Percentiles rank a stretch among this genome's conserved stretches.
phyloP scores from a whole-genome alignment of 2,113 vertebrate species.

The rabbit (Oryctolagus cuniculus) region DNA sequence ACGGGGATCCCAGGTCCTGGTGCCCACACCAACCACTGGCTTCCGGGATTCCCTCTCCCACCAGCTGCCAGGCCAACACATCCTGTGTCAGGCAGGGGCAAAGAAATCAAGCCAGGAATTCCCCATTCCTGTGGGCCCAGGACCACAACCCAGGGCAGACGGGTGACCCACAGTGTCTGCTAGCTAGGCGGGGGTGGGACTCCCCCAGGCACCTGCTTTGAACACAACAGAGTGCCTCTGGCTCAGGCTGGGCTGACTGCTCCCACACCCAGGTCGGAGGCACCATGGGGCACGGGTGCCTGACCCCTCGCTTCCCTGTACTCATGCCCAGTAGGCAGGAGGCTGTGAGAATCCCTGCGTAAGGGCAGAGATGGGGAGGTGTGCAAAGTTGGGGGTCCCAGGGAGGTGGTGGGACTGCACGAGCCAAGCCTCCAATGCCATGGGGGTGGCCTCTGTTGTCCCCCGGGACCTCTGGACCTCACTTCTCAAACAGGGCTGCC shows the following conservation, averaged over 20 bases:
- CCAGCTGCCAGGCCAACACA: not conserved
- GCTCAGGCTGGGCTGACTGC: not conserved
- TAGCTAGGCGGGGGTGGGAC: too few relatives aligned
- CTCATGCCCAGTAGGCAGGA: not conserved
- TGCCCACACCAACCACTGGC: not conserved
- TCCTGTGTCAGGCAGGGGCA: not conserved
- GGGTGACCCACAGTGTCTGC: too few relatives aligned
- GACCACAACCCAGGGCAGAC: not conserved
- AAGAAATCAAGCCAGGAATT: not conserved
- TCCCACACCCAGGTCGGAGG: not conserved
- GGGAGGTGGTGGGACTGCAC: not conserved
- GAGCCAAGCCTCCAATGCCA: not conserved
- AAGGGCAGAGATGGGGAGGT: not conserved
- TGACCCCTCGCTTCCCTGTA: fast-evolving
- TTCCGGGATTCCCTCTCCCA: not conserved
- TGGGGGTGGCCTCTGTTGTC: fast-evolving
- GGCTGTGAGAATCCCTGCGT: not conserved
- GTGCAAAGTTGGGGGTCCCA: not conserved
- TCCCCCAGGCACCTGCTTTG: not conserved
- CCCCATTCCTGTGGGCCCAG: not conserved
- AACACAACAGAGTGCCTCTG: not conserved
- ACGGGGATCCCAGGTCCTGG: not conserved
- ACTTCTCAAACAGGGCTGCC: not conserved
- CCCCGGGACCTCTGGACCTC: too few relatives aligned
- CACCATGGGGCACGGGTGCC: fast-evolving